These are phyloP conservation scores for Nomada flava DNA, from an alignment of 2,888 invertebrate genomes.

Conservation along the genomic window DNA sequence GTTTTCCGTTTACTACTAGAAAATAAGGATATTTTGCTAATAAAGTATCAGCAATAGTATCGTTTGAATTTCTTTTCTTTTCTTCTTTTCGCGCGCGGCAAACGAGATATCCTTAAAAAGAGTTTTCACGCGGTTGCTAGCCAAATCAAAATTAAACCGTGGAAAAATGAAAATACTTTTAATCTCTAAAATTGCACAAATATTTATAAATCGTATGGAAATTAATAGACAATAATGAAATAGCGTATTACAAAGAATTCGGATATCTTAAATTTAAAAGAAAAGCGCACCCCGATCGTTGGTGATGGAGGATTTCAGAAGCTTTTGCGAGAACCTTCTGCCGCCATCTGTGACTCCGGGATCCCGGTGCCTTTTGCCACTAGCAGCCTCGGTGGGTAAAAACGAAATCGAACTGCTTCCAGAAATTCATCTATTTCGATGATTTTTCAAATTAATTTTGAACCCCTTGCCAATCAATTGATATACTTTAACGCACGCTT, in stretches of 20 bases:
- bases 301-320: not conserved
- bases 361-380: conserved; percentile 51
- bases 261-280: no score
- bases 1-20: not conserved
- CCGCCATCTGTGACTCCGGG: conserved; percentile 76
- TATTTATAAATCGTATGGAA: not conserved
- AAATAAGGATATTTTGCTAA: no score
- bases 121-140: no score
- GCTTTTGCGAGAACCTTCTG: conserved; percentile 58
- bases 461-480: conserved; percentile 16
- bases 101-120: no score
- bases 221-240: not conserved
- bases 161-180: no score
- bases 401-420: conserved; percentile 39
- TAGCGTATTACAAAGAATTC: not conserved
- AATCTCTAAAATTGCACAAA: no score
- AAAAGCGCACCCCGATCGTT: not conserved
- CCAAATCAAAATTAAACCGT: no score
- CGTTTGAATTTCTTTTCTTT: no score
- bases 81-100: no score
- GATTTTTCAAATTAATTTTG: conserved; percentile 4
- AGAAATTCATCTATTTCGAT: conserved; percentile 8
- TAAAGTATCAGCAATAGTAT: no score
- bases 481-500: conserved; percentile 11
- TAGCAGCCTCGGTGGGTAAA: conserved; percentile 73